Evolutionary conservation across 2,113 vertebrate genomes (phyloP), one percentile per base, ranked within the genome.

Genomic region (Spheniscus mendiculus): DNA sequence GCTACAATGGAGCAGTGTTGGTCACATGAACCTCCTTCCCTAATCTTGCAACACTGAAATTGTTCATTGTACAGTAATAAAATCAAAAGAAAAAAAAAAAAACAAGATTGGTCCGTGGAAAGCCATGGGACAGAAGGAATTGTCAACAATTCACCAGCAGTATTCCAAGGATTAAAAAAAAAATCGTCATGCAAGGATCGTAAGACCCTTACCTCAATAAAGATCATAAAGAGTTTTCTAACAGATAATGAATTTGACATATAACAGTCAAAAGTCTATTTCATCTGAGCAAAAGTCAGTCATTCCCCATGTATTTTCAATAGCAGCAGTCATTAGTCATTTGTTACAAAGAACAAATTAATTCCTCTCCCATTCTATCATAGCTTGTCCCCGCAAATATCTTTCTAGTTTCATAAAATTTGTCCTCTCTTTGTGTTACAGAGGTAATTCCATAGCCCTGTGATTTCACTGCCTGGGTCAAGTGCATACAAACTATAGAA

Each of bases 191-290:
- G 26, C 40, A 77, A 47, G 42, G 27, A 89, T 61, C n/a, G 12
- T 32, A 74, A 67, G 12, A 81, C 61, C 20, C 63, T 95, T 72
- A 91, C 38, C n/a, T 90, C 55, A 72, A 22, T 61, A 82, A 83
- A 74, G 44, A 34, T 76, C 73, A 89, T 53, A 50, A 65, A 91
- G 71, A 59, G 56, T 93, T 86, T 89, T 90, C 44, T 89, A 81
- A 70, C 70, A 97, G 94, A 84, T 95, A 86, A 95, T 80, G 36
- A 82, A 87, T 88, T 42, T 87, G 65, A 92, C 63, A 45, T 49
- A 66, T 65, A 82, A 70, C 27, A 92, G 62, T 26, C 65, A 89
- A 96, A 61, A 89, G 49, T 63, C 73, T 93, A 7, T 89, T 89
- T 89, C 90, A 18, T 85, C 47, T 92, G 25, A 36, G 13, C 15